Percentiles rank a stretch among this genome's conserved stretches.
phyloP scores from a whole-genome alignment of 1,140 invertebrate genomes.

The Proctacanthus coquilletti region DNA sequence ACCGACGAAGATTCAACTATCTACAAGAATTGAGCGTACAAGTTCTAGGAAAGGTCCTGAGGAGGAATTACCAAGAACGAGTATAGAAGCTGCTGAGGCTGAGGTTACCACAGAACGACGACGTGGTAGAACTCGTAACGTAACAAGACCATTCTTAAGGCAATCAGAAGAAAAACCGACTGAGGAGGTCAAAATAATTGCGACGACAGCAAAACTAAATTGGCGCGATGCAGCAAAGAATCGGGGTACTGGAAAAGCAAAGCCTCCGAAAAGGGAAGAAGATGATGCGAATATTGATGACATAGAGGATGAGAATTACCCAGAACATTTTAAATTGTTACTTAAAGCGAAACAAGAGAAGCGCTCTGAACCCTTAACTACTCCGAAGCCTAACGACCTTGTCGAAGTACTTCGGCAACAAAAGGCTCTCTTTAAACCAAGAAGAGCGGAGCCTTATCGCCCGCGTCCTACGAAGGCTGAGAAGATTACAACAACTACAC shows the following conservation, averaged over 20 bases:
- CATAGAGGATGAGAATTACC: constrained; percentile 7
- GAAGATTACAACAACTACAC: background rate
- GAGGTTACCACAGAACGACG: too few species aligned
- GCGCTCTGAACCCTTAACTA: background rate
- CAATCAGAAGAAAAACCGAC: too few species aligned
- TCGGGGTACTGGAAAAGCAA: background rate
- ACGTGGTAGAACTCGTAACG: too few species aligned
- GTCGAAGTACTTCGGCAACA: background rate
- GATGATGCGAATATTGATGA: background rate
- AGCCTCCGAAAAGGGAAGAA: background rate
- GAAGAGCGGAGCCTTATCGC: background rate
- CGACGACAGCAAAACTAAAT: too few species aligned
- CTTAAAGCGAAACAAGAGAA: constrained; percentile 6
- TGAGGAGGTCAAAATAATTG: too few species aligned
- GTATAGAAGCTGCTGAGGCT: too few species aligned
- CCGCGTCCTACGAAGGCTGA: background rate
- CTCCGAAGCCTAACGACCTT: background rate
- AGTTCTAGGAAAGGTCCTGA: too few species aligned
- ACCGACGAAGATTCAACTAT: too few species aligned
- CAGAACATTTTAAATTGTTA: constrained; percentile 7
- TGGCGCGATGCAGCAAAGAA: too few species aligned
- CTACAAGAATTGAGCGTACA: too few species aligned
- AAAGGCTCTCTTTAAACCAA: background rate
- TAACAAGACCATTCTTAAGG: too few species aligned
- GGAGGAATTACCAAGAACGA: too few species aligned